Evolutionary conservation across 1,140 invertebrate species (phyloP).

Genomic region (Mactra quadrangularis): DNA sequence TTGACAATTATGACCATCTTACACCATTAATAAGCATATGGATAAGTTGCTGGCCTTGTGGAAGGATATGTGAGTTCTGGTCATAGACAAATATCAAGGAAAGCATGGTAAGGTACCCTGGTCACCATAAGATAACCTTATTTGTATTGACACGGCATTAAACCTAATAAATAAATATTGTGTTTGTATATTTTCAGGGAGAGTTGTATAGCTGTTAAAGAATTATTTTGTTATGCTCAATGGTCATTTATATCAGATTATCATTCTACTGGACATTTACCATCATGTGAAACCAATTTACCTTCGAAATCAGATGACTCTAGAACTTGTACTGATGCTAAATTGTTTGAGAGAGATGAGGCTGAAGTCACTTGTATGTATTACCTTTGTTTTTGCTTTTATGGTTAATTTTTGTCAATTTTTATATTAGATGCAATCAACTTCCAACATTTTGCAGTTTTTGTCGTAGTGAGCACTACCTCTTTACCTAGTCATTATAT

Average conservation of each 20-base stretch:
- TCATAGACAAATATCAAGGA: too few species aligned
- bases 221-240: constrained; percentile 96
- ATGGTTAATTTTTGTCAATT: too few species aligned
- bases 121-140: too few species aligned
- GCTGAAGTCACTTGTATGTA: constrained; percentile 70
- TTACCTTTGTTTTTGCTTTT: not conserved
- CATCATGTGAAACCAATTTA: constrained; percentile 90
- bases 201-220: constrained; percentile 95
- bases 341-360: constrained; percentile 66
- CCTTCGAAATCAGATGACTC: constrained; percentile 83
- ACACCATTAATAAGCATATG: too few species aligned
- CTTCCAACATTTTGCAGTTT: not conserved
- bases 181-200: too few species aligned
- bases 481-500: too few species aligned
- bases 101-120: too few species aligned
- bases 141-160: too few species aligned
- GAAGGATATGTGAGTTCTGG: too few species aligned
- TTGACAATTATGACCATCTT: too few species aligned
- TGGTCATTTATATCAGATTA: constrained; percentile 93
- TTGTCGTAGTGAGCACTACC: not conserved
- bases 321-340: constrained; percentile 61
- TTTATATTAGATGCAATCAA: not conserved
- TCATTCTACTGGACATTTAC: constrained; percentile 92
- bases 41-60: too few species aligned
- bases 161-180: too few species aligned